Base-by-base conservation (phyloP, 2,113 vertebrate genomes). In the Setophaga coronata region DNA sequence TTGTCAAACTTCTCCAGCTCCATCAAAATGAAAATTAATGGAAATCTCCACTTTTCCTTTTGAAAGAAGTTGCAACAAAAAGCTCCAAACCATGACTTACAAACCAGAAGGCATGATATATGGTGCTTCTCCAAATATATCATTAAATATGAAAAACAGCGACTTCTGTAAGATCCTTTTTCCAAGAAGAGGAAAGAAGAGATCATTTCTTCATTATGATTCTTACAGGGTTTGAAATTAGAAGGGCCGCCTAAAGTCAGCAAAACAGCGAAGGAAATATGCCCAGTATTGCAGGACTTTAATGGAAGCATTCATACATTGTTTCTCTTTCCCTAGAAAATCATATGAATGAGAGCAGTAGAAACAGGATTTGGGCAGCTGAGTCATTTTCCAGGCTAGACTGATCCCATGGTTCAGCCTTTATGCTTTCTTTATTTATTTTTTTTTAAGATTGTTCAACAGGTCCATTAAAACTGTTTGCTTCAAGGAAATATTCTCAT, bases 131-230 rank as follows among this genome's bases (percentile, higher is more conserved):
- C 21, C 15, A 74, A 71, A 71, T 31, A 5, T 17, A 29, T 58
- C 0, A 0, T 42, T 58, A 78, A 82, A 58, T 66, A 45, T 1
- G 7, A 61, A 73, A 84, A 36, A 0, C 1, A 1, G 40, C 69
- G 15, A 72, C 5, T 73, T 78, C n/a, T 43, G 33, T 31, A 64
- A 54, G 10, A 6, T 89, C 11, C 5, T 14, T 81, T 72, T 81
- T 89, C n/a, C 24, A 48, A n/a, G 34, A 29, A 34, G 16, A 14
- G 6, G 26, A 69, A 83, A 90, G 20, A 88, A 67, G 26, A 47
- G 10, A 28, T 51, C 0, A 48, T 77, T 81, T 77, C 23, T 61
- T 65, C 9, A 16, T 36, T 19, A 28, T 72, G 2, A 45, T n/a
- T 88, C 38, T 48, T 67, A 43, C 7, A 62, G 12, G 7, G 4